Conservation (phyloP, 1,140 invertebrate species). For the Hyphantria cunea region DNA sequence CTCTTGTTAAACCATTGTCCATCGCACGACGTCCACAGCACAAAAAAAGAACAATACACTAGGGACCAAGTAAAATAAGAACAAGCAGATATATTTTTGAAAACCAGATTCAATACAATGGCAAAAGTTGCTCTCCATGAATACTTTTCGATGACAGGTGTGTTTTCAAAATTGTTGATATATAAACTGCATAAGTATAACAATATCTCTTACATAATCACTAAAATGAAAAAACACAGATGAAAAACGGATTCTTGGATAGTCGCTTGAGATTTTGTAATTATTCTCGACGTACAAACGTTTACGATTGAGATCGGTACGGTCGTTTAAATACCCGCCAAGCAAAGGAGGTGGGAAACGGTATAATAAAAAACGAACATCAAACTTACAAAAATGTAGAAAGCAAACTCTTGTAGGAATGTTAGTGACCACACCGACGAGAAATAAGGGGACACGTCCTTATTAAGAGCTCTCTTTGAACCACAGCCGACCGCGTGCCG, state of each 20-base stretch:
- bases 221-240: not conserved
- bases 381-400: conserved; percentile 61
- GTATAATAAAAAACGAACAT: conserved; percentile 49
- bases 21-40: conserved; percentile 50
- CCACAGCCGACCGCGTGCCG: conserved; percentile 38
- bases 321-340: conserved; percentile 65
- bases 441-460: conserved; percentile 52
- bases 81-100: conserved; percentile 50
- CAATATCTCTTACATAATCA: too few relatives aligned
- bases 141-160: conserved; percentile 15
- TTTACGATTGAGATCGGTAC: conserved; percentile 43
- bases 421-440: conserved; percentile 48
- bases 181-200: too few relatives aligned
- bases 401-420: conserved; percentile 66
- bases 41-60: conserved; percentile 40
- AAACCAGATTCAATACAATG: conserved; percentile 31
- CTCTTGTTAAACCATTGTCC: conserved; percentile 66
- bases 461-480: conserved; percentile 58
- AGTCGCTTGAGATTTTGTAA: conserved; percentile 35
- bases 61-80: conserved; percentile 42
- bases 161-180: conserved; percentile 4
- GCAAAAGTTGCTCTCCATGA: conserved; percentile 12
- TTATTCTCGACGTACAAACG: conserved; percentile 40
- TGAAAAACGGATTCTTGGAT: conserved; percentile 39
- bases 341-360: conserved; percentile 61